Base-by-base conservation (phyloP, 2,113 vertebrate species). In the Entelurus aequoreus region DNA sequence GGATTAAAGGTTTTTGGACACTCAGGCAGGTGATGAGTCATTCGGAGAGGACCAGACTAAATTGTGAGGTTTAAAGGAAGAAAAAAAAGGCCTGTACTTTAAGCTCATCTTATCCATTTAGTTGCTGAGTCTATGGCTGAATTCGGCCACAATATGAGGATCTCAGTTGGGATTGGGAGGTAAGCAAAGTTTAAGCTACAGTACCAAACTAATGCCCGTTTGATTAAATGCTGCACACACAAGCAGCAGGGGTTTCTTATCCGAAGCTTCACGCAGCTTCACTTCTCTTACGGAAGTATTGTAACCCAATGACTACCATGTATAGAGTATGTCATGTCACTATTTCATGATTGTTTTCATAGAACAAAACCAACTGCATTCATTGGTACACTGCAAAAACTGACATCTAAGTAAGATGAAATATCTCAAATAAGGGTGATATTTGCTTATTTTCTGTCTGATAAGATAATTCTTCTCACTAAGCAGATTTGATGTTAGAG, bases 31-130 rank as follows among this genome's bases (percentile, higher is more conserved):
- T 80, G 82, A 54, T 65, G 70, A 67, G 62, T 79, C 62, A 46
- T 62, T 11, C 37, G 40, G 40, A 63, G 62, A 49, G 68, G 42
- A 59, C 58, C 70, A 12, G 68, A 68, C 53, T 73, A 73, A 87
- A 84, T 74, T 67, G 76, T 72, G 82, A 85, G 85, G 86, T 88
- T 80, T 75, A 74, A 76, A 84, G 78, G 74, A 75, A 28, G 48
- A 49, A 37, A 15, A 60, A 60, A 60, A 35, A 48, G 5, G 21
- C 46, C 14, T 47, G 74, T 66, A 40, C 65, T 67, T 56, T 81
- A 85, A 87, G 76, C 73, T 72, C 77, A 69, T 88, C 79, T 85
- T 70, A 90, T 89, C 87, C 86, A 62, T 83, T 84, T 72, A 89
- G 65, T 88, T 90, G 86, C 87, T 88, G 87, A 89, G 87, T 87